Evolutionary conservation across 2,888 invertebrate genomes (phyloP), one percentile per base, ranked within the genome.

Genomic region (Phania funesta): DNA sequence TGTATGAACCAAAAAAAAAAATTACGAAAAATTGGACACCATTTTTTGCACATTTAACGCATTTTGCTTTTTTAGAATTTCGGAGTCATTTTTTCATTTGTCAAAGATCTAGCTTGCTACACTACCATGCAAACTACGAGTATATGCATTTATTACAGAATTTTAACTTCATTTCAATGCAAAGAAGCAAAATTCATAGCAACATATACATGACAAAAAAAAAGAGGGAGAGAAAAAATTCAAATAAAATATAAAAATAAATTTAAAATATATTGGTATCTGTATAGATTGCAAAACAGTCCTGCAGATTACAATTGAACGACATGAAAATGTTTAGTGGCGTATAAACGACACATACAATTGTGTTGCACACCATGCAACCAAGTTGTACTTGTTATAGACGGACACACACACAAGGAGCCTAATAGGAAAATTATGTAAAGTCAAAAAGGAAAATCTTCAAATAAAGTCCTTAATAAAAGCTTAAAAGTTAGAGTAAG

Each of bases 271-370:
- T 60, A 76, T 58, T 64, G 68, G 24, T 62, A 76, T 76, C 44
- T 65, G 26, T 65, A 52, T 46, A 67, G 71, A 73, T 78, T 44
- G 71, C 65, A 68, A 60, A 83, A 84, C 88, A 88, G 87, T 87
- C 88, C 87, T 88, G 87, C 85, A 86, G 87, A 87, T 87, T 87
- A 89, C 87, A 89, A 87, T 87, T 86, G 88, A 87, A 86, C 86
- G 88, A 87, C 87, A 88, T 86, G 87, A 86, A 88, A 89, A 87
- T 88, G 88, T 88, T 87, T 87, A 87, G 87, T 87, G 87, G 87
- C 86, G 84, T 85, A 85, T 73, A 70, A 81, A 75, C 54, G 73
- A 73, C 73, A 76, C 67, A 73, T 54, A 71, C 22, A 73, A 44
- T 58, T 52, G 48, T 74, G 38, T 75, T 60, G 60, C 67, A 60